These are phyloP conservation scores for Pseudocheirus occidentalis DNA, from an alignment of 2,797 vertebrate species.

Conservation along the genomic window DNA sequence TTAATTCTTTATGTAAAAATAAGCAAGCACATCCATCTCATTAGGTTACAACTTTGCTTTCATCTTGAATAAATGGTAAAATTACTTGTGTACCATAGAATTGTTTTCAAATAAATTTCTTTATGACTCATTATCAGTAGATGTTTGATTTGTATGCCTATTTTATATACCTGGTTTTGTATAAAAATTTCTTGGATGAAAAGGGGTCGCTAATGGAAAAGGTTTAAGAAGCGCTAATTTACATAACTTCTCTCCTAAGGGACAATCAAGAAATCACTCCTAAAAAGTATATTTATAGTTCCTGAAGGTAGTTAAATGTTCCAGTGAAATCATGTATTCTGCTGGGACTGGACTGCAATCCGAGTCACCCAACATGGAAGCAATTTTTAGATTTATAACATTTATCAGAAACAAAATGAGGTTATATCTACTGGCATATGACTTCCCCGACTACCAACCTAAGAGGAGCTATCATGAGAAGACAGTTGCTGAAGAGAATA, in stretches of 20 bases:
- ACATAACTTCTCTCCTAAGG: neutral
- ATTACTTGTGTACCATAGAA: no score
- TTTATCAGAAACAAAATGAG: neutral
- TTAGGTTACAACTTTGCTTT: no score
- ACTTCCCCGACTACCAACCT: neutral
- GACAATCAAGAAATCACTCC: neutral
- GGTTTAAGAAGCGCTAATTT: no score
- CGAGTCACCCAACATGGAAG: neutral
- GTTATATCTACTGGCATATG: neutral
- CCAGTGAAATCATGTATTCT: neutral
- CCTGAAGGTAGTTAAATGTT: neutral
- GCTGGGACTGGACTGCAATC: neutral
- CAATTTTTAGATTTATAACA: neutral
- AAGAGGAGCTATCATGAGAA: neutral
- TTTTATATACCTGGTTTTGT: no score
- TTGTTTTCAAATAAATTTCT: no score
- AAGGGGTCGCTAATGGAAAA: no score
- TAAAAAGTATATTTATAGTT: neutral
- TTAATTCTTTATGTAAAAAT: no score
- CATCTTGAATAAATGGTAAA: no score
- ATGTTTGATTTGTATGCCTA: no score
- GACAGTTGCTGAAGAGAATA: neutral
- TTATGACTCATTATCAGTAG: no score
- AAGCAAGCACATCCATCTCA: no score
- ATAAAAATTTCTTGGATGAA: no score